Evolutionary conservation across 1,140 invertebrate genomes (phyloP).

Genomic region (Drosophila pachea): DNA sequence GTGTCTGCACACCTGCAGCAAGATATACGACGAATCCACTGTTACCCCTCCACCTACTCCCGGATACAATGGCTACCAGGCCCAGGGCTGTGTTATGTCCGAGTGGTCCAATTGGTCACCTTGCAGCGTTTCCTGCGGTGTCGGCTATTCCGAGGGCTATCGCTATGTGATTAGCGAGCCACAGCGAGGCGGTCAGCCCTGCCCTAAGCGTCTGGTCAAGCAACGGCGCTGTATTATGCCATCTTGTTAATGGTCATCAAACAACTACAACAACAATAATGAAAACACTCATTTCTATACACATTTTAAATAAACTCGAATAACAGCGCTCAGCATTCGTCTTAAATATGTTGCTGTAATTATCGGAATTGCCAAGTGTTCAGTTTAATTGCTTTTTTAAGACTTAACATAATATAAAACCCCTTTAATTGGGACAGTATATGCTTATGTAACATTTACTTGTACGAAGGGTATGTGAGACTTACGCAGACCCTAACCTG

Average conservation of each 20-base stretch:
- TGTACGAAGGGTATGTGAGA: conserved; percentile 1
- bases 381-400: conserved; percentile 11
- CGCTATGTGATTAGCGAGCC: conserved; percentile 80
- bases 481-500: background rate
- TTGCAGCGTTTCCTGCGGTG: conserved; percentile 85
- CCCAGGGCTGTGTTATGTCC: conserved; percentile 84
- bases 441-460: background rate
- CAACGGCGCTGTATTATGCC: conserved; percentile 79
- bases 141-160: conserved; percentile 60
- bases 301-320: conserved; percentile 9
- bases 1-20: conserved; percentile 85
- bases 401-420: conserved; percentile 11
- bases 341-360: background rate
- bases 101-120: conserved; percentile 87
- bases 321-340: background rate
- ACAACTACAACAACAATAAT: background rate
- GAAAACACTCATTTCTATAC: background rate
- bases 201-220: conserved; percentile 82
- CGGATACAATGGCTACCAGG: conserved; percentile 2
- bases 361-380: background rate
- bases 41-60: background rate
- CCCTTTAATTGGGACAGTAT: background rate
- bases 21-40: conserved; percentile 7
- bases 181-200: conserved; percentile 85
- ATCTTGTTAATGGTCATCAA: conserved; percentile 25